Base-by-base conservation (phyloP, 2,113 vertebrate genomes). In the Pteruthius melanotis region DNA sequence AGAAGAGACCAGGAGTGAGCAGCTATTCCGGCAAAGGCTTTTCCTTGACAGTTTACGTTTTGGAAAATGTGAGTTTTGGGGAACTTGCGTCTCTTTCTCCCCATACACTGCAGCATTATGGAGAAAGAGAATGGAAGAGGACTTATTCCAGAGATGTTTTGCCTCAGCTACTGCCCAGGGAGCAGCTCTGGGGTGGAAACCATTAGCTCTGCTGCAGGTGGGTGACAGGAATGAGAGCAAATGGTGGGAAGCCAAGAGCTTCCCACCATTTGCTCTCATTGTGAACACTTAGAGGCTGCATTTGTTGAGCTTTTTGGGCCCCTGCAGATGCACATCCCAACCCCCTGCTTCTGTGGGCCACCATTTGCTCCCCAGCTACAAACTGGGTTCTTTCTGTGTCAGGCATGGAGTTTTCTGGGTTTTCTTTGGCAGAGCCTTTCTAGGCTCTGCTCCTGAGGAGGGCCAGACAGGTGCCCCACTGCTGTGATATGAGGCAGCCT, bases 11-110 rank as follows among this genome's bases (percentile, higher is more conserved):
- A 40, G 45, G 44, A 60, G 71, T 24, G 87, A 64, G 24, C 37
- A 57, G 27, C 40, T 86, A 66, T 93, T 94, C 93, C 40, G 6
- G 93, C 82, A 97, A 97, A 94, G 27, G 82, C 93, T 95, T 78
- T 88, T 91, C 22, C 37, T 80, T 70, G 26, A 30, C 33, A 33
- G 31, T 69, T 91, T 44, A 39, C 65, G 60, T 54, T 88, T 85
- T 79, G 63, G 79, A 72, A 92, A 93, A 83, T 81, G 56, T 65
- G 68, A 44, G 24, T 49, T 95, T 89, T 92, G 87, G 81, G 87
- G 78, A 96, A 89, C 27, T 93, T 85, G n/a, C 2, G 0, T 89
- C n/a, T 91, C 18, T 81, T 59, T 86, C 27, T 77, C 15, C 53
- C 83, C 52, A 23, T 44, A 44, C 27, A 27, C 57, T 60, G 83